These are phyloP conservation scores for Rhagonycha fulva DNA, from an alignment of 2,888 invertebrate genomes.

Conservation along the genomic window DNA sequence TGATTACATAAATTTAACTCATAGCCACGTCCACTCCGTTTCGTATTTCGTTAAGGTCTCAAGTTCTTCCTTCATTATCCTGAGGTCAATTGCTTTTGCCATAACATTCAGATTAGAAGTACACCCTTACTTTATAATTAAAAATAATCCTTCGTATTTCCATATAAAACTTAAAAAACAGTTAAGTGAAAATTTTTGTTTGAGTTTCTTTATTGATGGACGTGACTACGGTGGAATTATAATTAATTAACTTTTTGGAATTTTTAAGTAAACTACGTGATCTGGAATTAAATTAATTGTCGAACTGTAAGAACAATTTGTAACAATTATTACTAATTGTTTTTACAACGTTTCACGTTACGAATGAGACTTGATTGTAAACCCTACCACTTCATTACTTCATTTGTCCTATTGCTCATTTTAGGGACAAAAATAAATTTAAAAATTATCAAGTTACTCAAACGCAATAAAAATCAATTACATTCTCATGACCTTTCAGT, in stretches of 20 bases:
- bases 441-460: too few species aligned
- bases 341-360: neutral
- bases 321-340: neutral
- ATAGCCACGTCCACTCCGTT: neutral
- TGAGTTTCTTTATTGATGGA: neutral
- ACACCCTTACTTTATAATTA: neutral
- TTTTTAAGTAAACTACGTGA: neutral
- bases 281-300: neutral
- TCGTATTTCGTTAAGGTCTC: neutral
- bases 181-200: neutral
- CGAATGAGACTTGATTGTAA: neutral
- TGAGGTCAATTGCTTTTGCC: constrained; percentile 4
- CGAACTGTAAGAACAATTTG: neutral
- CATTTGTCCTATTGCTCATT: neutral
- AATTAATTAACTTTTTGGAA: neutral
- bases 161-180: neutral
- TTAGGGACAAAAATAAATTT: too few species aligned
- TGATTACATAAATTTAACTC: neutral
- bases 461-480: too few species aligned
- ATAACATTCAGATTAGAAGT: constrained; percentile 5
- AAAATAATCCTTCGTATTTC: constrained; percentile 7
- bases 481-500: too few species aligned
- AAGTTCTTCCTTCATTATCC: constrained; percentile 5
- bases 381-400: neutral
- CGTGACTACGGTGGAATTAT: neutral